Evolutionary conservation across 2,888 invertebrate genomes (phyloP), one percentile per base, ranked within the genome.

Genomic region (Parnassius glacialis): DNA sequence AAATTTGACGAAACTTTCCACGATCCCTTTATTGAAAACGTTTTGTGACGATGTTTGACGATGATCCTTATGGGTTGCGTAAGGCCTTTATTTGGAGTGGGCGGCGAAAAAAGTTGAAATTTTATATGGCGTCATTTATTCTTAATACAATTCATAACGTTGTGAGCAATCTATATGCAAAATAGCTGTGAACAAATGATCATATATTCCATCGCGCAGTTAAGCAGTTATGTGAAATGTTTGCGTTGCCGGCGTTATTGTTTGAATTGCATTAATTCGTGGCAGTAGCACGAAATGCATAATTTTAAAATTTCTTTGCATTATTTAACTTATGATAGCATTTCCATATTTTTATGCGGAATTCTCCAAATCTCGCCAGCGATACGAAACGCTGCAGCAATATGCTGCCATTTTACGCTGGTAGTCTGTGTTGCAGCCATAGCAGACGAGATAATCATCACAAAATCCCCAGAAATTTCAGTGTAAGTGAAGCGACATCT

Each of bases 71-170:
- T 70, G 70, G 71, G 73, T 67, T 70, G 71, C 71, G 69, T 66
- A 68, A 70, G 72, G 60, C 68, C 65, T 68, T 67, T 65, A 65
- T 61, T 65, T 61, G 64, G 67, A 62, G 52, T 58, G 62, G 54
- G 47, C 67, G 70, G 7, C 70, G 69, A 67, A 68, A 70, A 75
- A 77, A 74, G 74, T 74, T 70, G 69, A 72, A 75, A 77, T 78
- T 59, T 53, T 55, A 56, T 59, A 59, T 59, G 59, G 67, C 69
- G 73, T 81, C 81, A 84, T 80, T 81, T 80, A 78, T 75, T 68
- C 74, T 72, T 81, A 82, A 83, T 83, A 83, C 74, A 81, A 85
- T 85, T 83, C 83, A 83, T 79, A 76, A 75, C 67, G 70, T 64
- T 64, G 67, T 74, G 71, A 71, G 75, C 75, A 75, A 79, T 78